Evolutionary conservation across 2,888 invertebrate genomes (phyloP).

Genomic region (Pilophorus perplexus): DNA sequence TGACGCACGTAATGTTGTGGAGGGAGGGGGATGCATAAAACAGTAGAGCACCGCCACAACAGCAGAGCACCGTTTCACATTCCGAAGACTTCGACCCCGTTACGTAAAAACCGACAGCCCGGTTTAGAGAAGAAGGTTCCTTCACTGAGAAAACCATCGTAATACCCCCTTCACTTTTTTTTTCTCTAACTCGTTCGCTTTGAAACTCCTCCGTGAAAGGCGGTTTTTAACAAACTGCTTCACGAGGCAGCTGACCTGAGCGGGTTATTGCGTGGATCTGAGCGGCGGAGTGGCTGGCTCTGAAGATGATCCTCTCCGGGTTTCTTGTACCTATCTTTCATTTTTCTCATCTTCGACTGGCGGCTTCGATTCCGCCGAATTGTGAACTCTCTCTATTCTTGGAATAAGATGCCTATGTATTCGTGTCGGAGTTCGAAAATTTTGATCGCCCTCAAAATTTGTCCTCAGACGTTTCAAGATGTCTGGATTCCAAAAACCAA

Average conservation of each 20-base stretch:
- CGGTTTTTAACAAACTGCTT: slow-evolving; percentile 29
- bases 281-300: no score
- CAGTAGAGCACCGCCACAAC: no score
- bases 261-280: slow-evolving; percentile 35
- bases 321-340: no score
- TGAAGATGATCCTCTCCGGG: no score
- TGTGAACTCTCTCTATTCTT: no score
- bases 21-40: slow-evolving; percentile 23
- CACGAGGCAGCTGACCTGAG: slow-evolving; percentile 18
- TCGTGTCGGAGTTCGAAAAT: no score
- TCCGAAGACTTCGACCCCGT: slow-evolving; percentile 16
- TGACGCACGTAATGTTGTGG: slow-evolving; percentile 14
- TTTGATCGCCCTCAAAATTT: no score
- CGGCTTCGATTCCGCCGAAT: no score
- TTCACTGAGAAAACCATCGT: slow-evolving; percentile 19
- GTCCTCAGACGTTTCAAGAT: no score
- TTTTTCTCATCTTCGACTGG: no score
- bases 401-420: no score
- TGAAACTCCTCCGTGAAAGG: slow-evolving; percentile 25
- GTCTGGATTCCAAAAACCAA: no score
- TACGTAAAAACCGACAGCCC: slow-evolving; percentile 30
- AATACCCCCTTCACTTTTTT: slow-evolving; percentile 29
- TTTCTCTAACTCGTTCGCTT: background rate
- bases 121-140: slow-evolving; percentile 21
- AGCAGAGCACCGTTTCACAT: slow-evolving; percentile 31